phyloP scores from a whole-genome alignment of 2,888 invertebrate genomes.

The Ophion ventricosus region DNA sequence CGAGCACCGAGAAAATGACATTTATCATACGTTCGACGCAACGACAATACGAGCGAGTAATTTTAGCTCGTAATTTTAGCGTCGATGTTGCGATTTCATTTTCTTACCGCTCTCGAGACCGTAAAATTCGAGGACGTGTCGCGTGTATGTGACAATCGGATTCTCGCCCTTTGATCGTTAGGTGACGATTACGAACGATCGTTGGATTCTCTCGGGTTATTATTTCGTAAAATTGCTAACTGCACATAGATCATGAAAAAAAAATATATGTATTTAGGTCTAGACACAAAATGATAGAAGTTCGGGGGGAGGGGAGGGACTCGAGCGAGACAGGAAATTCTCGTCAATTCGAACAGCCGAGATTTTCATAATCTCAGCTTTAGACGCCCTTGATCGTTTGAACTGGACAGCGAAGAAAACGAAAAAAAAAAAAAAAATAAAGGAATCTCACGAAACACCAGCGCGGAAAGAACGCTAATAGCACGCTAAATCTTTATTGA shows the following conservation, averaged over 20 bases:
- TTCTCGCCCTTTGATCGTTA: constrained; percentile 14
- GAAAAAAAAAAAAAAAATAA: neutral
- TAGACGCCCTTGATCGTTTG: constrained; percentile 44
- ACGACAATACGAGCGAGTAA: neutral
- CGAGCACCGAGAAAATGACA: too few relatives aligned
- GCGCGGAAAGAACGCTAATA: neutral
- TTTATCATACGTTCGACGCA: neutral
- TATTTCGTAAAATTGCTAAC: neutral
- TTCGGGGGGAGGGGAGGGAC: neutral
- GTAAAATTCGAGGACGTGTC: constrained; percentile 2
- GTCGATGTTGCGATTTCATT: neutral
- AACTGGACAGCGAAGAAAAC: neutral
- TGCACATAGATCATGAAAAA: neutral
- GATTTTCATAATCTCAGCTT: constrained; percentile 12
- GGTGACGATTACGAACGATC: neutral
- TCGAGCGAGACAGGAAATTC: constrained; percentile 13
- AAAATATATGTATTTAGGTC: neutral
- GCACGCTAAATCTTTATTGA: constrained; percentile 40
- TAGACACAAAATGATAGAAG: neutral
- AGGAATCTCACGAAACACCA: constrained; percentile 30
- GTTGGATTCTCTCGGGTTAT: neutral
- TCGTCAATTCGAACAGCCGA: constrained; percentile 4
- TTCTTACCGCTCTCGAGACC: neutral
- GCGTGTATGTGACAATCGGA: neutral
- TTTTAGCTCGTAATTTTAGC: too few relatives aligned